phyloP scores from a whole-genome alignment of 2,888 invertebrate species.

The Lithodes maja region DNA sequence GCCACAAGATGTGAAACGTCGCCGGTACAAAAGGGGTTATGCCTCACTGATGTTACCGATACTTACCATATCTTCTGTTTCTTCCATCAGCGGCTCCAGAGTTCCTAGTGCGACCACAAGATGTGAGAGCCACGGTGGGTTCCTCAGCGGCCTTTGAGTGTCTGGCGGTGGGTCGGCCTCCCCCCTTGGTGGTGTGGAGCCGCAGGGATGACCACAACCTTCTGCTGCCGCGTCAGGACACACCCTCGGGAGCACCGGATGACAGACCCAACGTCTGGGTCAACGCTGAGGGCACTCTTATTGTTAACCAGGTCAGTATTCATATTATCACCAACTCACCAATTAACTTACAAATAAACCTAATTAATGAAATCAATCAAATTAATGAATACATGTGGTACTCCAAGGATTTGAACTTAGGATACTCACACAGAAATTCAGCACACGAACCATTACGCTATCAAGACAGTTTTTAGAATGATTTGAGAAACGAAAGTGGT shows the following conservation, averaged over 20 bases:
- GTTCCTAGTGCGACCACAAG: constrained; percentile 69
- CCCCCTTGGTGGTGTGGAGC: constrained; percentile 70
- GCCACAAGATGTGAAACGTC: no score
- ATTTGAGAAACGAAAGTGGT: no score
- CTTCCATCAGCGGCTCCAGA: constrained; percentile 64
- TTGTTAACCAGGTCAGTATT: constrained; percentile 59
- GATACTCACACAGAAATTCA: no score
- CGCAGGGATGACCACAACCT: constrained; percentile 68
- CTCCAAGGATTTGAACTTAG: no score
- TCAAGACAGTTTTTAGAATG: no score
- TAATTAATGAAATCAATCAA: no score
- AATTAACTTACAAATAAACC: no score
- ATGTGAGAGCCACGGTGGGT: constrained; percentile 61
- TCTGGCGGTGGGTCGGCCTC: constrained; percentile 69
- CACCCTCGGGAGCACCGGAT: constrained; percentile 57
- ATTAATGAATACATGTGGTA: no score
- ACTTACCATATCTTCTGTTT: background rate
- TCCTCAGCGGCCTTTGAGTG: constrained; percentile 69
- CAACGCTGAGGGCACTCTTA: constrained; percentile 69
- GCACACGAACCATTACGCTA: no score
- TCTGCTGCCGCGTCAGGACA: constrained; percentile 65
- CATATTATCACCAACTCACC: no score
- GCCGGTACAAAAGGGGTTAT: no score
- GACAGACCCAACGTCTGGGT: constrained; percentile 70
- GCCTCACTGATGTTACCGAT: no score